Percentiles rank a stretch among this genome's conserved stretches.
These are phyloP conservation scores for Ophioninae sp. DNA, from an alignment of 2,888 invertebrate species.

Conservation along the genomic window DNA sequence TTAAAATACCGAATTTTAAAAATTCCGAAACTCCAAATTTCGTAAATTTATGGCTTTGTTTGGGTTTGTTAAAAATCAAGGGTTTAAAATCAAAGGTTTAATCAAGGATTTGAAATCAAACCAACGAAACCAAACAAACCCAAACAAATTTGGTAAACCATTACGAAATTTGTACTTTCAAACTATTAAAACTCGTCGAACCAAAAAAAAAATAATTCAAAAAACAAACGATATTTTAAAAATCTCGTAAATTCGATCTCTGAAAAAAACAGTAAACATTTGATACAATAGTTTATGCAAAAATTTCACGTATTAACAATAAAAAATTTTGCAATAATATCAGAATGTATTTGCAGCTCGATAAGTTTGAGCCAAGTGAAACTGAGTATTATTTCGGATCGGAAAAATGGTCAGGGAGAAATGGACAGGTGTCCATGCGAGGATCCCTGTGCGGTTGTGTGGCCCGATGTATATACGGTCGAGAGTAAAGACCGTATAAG, in stretches of 20 bases:
- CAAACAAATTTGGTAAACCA: too few species aligned
- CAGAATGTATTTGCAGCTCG: background rate
- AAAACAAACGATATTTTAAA: background rate
- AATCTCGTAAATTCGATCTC: background rate
- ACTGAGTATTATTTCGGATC: background rate
- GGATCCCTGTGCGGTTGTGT: slow-evolving; percentile 1
- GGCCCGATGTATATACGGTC: slow-evolving; percentile 10
- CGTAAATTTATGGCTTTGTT: too few species aligned
- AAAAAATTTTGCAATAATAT: background rate
- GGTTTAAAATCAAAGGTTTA: too few species aligned
- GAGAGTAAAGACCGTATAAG: slow-evolving; percentile 16
- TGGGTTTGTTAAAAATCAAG: too few species aligned
- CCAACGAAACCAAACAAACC: too few species aligned
- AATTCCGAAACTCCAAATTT: too few species aligned
- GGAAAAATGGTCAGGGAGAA: slow-evolving; percentile 1
- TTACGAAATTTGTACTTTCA: too few species aligned
- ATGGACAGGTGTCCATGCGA: slow-evolving; percentile 50
- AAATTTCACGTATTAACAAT: too few species aligned
- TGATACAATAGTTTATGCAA: background rate
- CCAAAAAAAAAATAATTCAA: too few species aligned
- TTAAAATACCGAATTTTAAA: too few species aligned
- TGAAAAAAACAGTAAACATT: background rate
- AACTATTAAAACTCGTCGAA: too few species aligned
- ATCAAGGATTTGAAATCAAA: too few species aligned
- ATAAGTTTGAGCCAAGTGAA: background rate